A percentile compares a stretch with the other conserved stretches of the same genome.
Evolutionary conservation across 2,113 vertebrate genomes (phyloP).

Genomic region (Cinclus cinclus): DNA sequence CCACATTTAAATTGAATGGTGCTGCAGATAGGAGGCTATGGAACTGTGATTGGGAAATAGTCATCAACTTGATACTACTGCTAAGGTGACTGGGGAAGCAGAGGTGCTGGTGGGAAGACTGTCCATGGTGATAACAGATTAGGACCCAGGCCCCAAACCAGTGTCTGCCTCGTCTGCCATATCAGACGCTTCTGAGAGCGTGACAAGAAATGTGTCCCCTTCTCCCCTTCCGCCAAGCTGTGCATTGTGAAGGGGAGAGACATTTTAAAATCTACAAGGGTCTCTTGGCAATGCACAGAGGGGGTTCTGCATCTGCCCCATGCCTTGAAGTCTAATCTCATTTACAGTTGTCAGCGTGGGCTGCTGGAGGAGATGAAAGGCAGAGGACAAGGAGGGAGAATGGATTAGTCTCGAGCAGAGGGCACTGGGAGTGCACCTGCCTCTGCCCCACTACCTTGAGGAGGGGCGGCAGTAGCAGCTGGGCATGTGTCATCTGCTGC

Average conservation of each 20-base stretch:
- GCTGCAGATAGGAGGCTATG: not conserved
- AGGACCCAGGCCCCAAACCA: not conserved
- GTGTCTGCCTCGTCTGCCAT: not conserved
- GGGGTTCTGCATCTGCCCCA: conserved; percentile 41
- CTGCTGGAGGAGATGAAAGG: conserved; percentile 63
- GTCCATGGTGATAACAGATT: not conserved
- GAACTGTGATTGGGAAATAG: not conserved
- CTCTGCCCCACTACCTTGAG: conserved; percentile 41
- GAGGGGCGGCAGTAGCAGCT: conserved; percentile 29
- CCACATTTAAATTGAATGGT: not conserved
- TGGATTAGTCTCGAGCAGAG: conserved; percentile 59
- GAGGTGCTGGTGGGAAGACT: not conserved
- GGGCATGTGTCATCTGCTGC: conserved; percentile 70
- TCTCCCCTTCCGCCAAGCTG: not conserved
- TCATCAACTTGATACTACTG: not conserved
- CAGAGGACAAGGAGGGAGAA: conserved; percentile 52
- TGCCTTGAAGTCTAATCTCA: conserved; percentile 64
- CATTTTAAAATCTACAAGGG: conserved; percentile 9
- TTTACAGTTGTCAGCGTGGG: conserved; percentile 66
- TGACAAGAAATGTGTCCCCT: not conserved
- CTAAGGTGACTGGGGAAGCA: not conserved
- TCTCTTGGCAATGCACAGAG: conserved; percentile 14
- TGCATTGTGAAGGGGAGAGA: not conserved
- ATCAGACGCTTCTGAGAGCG: not conserved
- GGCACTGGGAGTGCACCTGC: conserved; percentile 73